Evolutionary conservation across 2,797 vertebrate species (phyloP), one percentile per base, ranked within the genome.

Genomic region (Acridotheres tristis): DNA sequence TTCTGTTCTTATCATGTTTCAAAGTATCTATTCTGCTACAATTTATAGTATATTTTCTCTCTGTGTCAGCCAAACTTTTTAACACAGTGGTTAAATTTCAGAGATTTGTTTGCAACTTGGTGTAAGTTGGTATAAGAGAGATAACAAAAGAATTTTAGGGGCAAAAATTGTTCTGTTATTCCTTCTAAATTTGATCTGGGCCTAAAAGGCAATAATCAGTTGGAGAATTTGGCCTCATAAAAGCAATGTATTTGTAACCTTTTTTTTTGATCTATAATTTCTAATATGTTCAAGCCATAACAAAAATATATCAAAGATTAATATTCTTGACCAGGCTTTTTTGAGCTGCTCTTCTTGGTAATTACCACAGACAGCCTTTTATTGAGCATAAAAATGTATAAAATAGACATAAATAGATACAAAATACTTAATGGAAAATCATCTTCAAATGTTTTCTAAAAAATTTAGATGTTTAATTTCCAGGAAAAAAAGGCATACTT

Each of bases 391-490:
- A 63, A 54, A 40, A n/a, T 19, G 27, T n/a, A 27, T 47, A 29
- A 63, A 55, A n/a, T 8, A 63, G 11, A 29, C 8, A 47, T 29
- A 63, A 72, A 62, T 38, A 38, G 6, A 38, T 62, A n/a, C 27
- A 55, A 72, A 83, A 8, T 55, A 23, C 50, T 55, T 29, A 19
- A 13, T 23, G 13, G 13, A 63, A 83, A n/a, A 47, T 29, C 11
- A 25, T 40, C 19, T 10, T 55, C 16, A 83, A 63, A 40, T 73
- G n/a, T 63, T 72, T 83, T 55, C 19, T 63, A n/a, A 48, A 63
- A 47, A 40, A 5, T 3, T 20, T 47, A 29, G 19, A 23, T 54
- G 1, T 55, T 38, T 55, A 0, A 5, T 73, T 63, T 55, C 8
- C 29, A 29, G 40, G 29, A 5, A 47, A 54, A 82, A 72, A 63